phyloP scores from a whole-genome alignment of 2,113 vertebrate genomes.

The Macrotis lagotis region DNA sequence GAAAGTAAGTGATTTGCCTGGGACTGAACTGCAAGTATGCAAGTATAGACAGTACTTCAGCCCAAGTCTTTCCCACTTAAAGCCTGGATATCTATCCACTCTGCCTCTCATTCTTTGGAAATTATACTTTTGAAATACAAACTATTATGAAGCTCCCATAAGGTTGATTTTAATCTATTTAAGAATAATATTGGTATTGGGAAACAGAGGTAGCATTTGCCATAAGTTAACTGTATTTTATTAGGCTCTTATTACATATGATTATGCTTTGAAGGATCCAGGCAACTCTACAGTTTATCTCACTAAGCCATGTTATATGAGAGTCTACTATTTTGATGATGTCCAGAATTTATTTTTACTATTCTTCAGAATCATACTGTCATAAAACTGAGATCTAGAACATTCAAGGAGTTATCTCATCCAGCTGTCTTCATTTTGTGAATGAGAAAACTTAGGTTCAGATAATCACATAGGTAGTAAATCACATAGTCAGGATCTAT shows the following conservation, averaged over 20 bases:
- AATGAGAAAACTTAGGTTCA: neutral
- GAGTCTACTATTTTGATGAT: neutral
- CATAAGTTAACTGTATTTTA: neutral
- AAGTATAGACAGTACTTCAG: neutral
- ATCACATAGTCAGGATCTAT: neutral
- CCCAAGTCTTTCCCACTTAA: neutral
- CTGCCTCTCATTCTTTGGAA: neutral
- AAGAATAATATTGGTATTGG: neutral
- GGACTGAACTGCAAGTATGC: neutral
- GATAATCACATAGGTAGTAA: neutral
- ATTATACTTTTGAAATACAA: neutral
- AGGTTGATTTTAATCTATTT: neutral
- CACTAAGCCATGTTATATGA: neutral
- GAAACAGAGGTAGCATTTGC: neutral
- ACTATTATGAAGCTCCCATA: neutral
- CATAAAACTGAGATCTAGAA: neutral
- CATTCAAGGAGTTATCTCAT: neutral
- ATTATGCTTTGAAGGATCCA: neutral
- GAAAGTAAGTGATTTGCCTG: neutral
- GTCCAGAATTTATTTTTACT: neutral
- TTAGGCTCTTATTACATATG: neutral
- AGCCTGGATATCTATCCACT: neutral
- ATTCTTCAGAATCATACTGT: neutral
- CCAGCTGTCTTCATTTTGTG: neutral
- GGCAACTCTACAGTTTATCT: neutral